A percentile compares a stretch with the other conserved stretches of the same genome.
Conservation (phyloP, 2,888 invertebrate genomes). For the Erebia palarica region DNA sequence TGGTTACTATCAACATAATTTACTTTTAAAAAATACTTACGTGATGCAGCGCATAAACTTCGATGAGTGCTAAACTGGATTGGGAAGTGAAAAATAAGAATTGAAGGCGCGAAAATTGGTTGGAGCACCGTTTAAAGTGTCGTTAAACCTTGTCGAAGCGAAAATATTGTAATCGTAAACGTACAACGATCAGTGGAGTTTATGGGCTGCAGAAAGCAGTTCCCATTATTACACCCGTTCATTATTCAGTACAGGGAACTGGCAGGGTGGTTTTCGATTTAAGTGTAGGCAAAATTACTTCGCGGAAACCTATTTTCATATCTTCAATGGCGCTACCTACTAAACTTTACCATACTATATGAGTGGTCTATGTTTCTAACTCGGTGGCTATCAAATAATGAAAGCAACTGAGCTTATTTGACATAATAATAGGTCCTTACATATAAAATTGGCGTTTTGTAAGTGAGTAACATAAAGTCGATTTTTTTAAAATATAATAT, state of each 20-base stretch:
- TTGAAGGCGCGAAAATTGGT: conserved; percentile 76
- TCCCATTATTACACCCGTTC: conserved; percentile 57
- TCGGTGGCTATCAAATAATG: too few relatives aligned
- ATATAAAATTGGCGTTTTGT: too few relatives aligned
- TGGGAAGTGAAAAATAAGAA: conserved; percentile 75
- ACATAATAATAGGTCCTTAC: too few relatives aligned
- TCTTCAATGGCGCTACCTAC: background rate
- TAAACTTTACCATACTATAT: background rate
- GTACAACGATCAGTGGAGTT: conserved; percentile 54
- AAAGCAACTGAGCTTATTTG: too few relatives aligned
- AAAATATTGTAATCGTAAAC: conserved; percentile 73
- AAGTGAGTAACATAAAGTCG: too few relatives aligned
- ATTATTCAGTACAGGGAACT: conserved; percentile 58
- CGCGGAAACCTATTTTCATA: conserved; percentile 7
- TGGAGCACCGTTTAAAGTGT: conserved; percentile 74
- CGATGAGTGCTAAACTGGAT: conserved; percentile 81
- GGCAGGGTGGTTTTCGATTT: conserved; percentile 47
- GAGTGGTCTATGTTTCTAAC: background rate
- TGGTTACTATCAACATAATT: conserved; percentile 71
- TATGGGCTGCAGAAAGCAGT: conserved; percentile 66
- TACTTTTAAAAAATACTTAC: conserved; percentile 58
- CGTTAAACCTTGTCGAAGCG: conserved; percentile 72
- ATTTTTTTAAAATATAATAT: too few relatives aligned
- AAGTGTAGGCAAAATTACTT: conserved; percentile 16
- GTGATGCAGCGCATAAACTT: conserved; percentile 59